Evolutionary conservation across 2,888 invertebrate species (phyloP).

Genomic region (Lithophane leautieri): DNA sequence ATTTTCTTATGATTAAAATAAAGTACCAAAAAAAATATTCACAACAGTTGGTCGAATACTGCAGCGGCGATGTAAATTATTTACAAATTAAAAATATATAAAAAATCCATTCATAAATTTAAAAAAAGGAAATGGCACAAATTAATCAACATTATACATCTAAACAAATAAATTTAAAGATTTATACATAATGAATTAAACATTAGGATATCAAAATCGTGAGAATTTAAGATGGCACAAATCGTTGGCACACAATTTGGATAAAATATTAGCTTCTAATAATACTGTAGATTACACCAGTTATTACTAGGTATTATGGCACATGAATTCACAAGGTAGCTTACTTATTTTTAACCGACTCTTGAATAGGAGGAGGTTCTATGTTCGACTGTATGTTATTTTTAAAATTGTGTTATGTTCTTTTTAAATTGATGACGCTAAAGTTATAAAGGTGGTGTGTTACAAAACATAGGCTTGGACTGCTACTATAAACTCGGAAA

Average conservation of each 20-base stretch:
- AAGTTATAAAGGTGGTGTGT: background rate
- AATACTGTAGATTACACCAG: slow-evolving; percentile 17
- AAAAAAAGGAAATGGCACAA: background rate
- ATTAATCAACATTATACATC: background rate
- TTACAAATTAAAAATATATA: slow-evolving; percentile 48
- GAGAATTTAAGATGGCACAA: slow-evolving; percentile 68
- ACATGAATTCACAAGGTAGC: slow-evolving; percentile 51
- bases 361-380: no score
- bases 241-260: slow-evolving; percentile 60
- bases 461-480: background rate
- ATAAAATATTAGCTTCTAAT: background rate
- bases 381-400: no score
- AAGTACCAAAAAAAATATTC: slow-evolving; percentile 71
- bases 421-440: background rate
- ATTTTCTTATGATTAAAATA: slow-evolving; percentile 56
- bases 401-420: no score
- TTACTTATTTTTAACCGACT: background rate
- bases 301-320: slow-evolving; percentile 35
- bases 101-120: background rate
- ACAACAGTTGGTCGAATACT: slow-evolving; percentile 86
- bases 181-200: background rate
- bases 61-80: slow-evolving; percentile 72
- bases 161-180: background rate
- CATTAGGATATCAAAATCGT: background rate
- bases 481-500: background rate